These are phyloP conservation scores for Actenoides lindsayi DNA, from an alignment of 2,113 vertebrate genomes.

Conservation along the genomic window DNA sequence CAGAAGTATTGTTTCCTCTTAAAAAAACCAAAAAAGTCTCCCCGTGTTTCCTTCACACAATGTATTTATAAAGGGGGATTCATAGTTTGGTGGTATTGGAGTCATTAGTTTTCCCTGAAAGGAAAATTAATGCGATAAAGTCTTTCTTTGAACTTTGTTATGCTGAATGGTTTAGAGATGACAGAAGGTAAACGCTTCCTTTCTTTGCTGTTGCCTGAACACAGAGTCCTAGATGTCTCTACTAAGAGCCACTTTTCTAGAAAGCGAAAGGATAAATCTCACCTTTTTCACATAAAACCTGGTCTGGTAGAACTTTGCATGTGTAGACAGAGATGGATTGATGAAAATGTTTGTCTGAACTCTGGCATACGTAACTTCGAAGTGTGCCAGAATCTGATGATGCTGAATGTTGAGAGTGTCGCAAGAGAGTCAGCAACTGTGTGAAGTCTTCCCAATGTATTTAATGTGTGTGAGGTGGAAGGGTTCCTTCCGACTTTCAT, in stretches of 20 bases:
- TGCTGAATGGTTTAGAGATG: constrained; percentile 2
- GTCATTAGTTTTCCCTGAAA: constrained; percentile 68
- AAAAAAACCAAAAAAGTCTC: constrained; percentile 44
- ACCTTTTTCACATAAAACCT: background rate
- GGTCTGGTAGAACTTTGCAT: background rate
- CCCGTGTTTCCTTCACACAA: background rate
- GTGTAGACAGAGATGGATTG: background rate
- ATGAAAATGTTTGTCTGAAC: background rate
- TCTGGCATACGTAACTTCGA: background rate
- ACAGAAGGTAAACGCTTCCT: constrained; percentile 6
- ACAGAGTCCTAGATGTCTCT: background rate
- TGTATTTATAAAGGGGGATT: constrained; percentile 65
- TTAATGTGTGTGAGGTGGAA: background rate
- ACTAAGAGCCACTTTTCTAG: constrained; percentile 13
- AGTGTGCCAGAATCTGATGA: background rate
- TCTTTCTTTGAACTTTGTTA: constrained; percentile 45
- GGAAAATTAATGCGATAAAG: constrained; percentile 36
- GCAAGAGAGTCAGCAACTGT: background rate
- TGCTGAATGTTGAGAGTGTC: background rate
- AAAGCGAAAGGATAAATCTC: constrained; percentile 39
- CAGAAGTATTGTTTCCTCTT: constrained; percentile 64
- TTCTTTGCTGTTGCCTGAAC: background rate
- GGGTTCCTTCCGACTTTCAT: background rate
- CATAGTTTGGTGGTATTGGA: constrained; percentile 58
- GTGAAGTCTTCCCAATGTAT: background rate